Conservation (phyloP, 53 echinoderm and acorn worm species). For the Echinometra lucunter region DNA sequence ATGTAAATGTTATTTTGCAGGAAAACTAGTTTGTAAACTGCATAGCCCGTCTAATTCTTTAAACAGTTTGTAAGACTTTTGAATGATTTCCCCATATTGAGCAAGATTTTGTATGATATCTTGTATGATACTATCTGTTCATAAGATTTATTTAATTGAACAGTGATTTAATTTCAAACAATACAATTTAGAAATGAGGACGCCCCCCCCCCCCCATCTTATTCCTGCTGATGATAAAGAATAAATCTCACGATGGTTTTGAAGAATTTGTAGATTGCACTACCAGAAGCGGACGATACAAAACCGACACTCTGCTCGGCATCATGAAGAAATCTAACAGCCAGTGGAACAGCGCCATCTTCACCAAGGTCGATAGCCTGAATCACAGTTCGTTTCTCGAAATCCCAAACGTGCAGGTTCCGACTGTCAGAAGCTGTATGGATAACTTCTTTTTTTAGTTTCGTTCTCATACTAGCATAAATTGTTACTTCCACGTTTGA, state of each 20-base stretch:
- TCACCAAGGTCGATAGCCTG: conserved; percentile 47
- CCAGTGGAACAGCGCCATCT: conserved; percentile 59
- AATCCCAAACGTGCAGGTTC: conserved; percentile 60
- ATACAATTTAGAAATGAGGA: too few relatives aligned
- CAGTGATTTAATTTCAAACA: neutral
- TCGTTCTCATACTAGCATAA: too few relatives aligned
- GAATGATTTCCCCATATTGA: too few relatives aligned
- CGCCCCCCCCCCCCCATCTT: too few relatives aligned
- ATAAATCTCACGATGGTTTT: conserved; percentile 49
- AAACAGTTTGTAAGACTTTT: too few relatives aligned
- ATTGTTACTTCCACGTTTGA: too few relatives aligned
- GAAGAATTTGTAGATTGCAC: conserved; percentile 52
- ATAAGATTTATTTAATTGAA: neutral
- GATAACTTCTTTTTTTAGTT: neutral
- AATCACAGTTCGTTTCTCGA: conserved; percentile 53
- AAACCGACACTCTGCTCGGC: conserved; percentile 43
- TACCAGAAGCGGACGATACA: conserved; percentile 48
- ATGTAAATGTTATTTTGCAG: too few relatives aligned
- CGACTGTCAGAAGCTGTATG: conserved; percentile 29
- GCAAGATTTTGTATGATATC: too few relatives aligned
- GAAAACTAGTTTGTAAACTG: too few relatives aligned
- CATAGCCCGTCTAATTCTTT: too few relatives aligned
- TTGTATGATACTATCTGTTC: neutral
- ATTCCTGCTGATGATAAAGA: neutral
- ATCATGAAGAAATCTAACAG: conserved; percentile 65